These are phyloP conservation scores for Motacilla tschutschensis DNA, from an alignment of 2,113 vertebrate species.

Conservation along the genomic window DNA sequence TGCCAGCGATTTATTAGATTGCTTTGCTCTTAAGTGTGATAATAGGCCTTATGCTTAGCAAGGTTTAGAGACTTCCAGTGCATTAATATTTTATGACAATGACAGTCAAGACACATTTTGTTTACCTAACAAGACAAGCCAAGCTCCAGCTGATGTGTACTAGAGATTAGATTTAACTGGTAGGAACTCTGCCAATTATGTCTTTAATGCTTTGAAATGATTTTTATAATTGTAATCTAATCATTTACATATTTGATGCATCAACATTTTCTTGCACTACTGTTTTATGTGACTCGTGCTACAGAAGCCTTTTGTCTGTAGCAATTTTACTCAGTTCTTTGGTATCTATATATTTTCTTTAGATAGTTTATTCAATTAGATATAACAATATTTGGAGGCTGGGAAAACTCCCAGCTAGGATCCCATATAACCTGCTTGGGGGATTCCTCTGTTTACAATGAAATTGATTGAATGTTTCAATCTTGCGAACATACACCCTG, in stretches of 20 bases:
- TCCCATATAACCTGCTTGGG: not conserved
- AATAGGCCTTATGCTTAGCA: slow-evolving; percentile 85
- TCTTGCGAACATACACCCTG: not conserved
- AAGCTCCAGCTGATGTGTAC: slow-evolving; percentile 64
- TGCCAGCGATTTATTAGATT: slow-evolving; percentile 83
- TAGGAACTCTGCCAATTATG: slow-evolving; percentile 59
- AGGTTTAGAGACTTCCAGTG: slow-evolving; percentile 84
- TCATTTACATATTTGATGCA: slow-evolving; percentile 55
- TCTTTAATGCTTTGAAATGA: slow-evolving; percentile 55
- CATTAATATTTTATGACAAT: slow-evolving; percentile 86
- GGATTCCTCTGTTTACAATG: not conserved
- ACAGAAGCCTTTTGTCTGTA: not conserved
- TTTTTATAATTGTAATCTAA: slow-evolving; percentile 63
- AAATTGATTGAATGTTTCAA: not conserved
- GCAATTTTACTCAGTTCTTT: not conserved
- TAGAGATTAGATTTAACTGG: slow-evolving; percentile 70
- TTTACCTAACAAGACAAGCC: slow-evolving; percentile 84
- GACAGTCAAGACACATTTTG: slow-evolving; percentile 83
- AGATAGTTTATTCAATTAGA: not conserved
- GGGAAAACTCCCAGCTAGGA: not conserved
- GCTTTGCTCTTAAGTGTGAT: slow-evolving; percentile 84
- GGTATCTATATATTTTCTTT: not conserved
- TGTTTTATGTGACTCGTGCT: not conserved
- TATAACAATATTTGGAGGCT: not conserved
- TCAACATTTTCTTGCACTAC: not conserved